Percentiles rank a stretch among this genome's conserved stretches.
These are phyloP conservation scores for Chydorus sphaericus DNA, from an alignment of 2,888 invertebrate species.

Conservation along the genomic window DNA sequence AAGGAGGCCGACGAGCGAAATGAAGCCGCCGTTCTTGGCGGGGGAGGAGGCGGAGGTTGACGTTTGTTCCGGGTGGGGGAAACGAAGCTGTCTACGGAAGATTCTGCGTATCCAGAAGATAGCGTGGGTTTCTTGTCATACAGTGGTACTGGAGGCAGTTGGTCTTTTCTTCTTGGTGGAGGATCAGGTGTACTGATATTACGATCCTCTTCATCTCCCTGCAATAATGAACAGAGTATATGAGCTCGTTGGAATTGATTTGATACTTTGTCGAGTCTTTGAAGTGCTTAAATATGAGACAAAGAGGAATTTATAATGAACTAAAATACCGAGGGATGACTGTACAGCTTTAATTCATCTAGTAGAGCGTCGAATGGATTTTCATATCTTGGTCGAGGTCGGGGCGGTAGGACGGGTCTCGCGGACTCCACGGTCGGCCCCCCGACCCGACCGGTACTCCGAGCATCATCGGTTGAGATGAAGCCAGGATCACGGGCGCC, in stretches of 20 bases:
- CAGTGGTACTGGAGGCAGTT: no score
- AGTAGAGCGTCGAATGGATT: constrained; percentile 94
- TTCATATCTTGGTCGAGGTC: constrained; percentile 39
- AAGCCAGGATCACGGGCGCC: no score
- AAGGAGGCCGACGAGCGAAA: no score
- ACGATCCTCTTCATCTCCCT: background rate
- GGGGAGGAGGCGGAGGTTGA: constrained; percentile 76
- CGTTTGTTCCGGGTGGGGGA: constrained; percentile 30
- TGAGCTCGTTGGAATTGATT: no score
- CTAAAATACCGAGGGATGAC: background rate
- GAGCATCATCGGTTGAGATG: background rate
- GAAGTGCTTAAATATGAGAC: background rate
- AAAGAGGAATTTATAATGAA: background rate
- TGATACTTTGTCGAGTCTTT: background rate
- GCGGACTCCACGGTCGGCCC: background rate
- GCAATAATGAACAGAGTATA: no score
- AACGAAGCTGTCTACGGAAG: constrained; percentile 16
- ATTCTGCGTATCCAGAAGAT: constrained; percentile 12
- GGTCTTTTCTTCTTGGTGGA: no score
- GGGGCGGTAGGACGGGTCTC: background rate
- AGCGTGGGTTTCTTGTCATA: background rate
- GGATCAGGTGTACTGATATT: background rate
- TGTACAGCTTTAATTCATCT: constrained; percentile 62
- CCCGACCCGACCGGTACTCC: background rate
- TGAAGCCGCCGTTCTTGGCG: no score